phyloP scores from a whole-genome alignment of 2,797 vertebrate genomes.

The Sternarchorhynchus goeldii region DNA sequence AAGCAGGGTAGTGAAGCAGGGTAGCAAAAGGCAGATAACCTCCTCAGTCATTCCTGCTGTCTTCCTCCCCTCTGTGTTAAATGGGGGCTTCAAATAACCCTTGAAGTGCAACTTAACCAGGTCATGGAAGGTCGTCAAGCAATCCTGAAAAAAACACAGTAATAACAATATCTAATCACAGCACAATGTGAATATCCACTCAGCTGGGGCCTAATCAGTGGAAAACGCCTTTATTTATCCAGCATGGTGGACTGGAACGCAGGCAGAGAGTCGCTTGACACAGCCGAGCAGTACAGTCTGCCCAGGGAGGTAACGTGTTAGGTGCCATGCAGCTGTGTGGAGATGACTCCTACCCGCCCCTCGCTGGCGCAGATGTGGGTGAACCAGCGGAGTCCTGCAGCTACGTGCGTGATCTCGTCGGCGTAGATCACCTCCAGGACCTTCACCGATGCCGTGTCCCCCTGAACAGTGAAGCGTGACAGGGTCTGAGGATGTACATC shows the following conservation, averaged over 20 bases:
- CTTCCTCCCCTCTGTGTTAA: conserved; percentile 68
- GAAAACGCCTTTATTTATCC: too few relatives aligned
- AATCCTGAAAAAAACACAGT: conserved; percentile 56
- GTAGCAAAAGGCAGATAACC: conserved; percentile 46
- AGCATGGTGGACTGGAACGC: too few relatives aligned
- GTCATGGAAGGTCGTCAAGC: conserved; percentile 67
- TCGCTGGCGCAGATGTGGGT: conserved; percentile 68
- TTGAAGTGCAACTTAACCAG: conserved; percentile 71
- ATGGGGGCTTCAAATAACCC: conserved; percentile 71
- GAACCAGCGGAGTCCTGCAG: conserved; percentile 71
- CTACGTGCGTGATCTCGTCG: conserved; percentile 73
- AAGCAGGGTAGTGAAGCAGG: not conserved
- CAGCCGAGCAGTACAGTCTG: too few relatives aligned
- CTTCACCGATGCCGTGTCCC: conserved; percentile 62
- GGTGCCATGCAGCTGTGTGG: not conserved
- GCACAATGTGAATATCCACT: not conserved
- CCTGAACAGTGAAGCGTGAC: conserved; percentile 64
- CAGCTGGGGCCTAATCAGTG: too few relatives aligned
- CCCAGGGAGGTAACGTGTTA: not conserved
- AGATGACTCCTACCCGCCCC: conserved; percentile 53
- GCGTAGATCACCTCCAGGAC: conserved; percentile 68
- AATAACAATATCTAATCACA: not conserved
- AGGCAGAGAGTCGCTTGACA: too few relatives aligned
- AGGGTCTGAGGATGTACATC: conserved; percentile 72
- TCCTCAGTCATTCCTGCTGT: conserved; percentile 71